These are phyloP conservation scores for Nerophis lumbriciformis DNA, from an alignment of 2,113 vertebrate species.

Conservation along the genomic window DNA sequence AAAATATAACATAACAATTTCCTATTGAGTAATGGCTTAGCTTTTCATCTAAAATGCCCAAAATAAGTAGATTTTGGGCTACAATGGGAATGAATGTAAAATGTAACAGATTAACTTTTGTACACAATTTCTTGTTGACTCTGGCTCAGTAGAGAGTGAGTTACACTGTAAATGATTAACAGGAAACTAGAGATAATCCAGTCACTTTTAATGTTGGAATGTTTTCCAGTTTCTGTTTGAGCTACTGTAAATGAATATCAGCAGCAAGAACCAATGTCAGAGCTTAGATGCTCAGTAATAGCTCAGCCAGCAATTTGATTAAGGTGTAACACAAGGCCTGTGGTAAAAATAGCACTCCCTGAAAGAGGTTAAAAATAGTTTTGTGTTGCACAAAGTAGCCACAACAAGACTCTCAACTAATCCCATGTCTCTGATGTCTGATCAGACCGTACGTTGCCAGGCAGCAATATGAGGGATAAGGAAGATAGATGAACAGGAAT, in stretches of 20 bases:
- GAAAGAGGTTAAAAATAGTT: conserved; percentile 1
- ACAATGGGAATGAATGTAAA: conserved; percentile 13
- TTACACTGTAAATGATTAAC: not conserved
- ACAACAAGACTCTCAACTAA: conserved; percentile 19
- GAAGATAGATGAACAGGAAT: conserved; percentile 10
- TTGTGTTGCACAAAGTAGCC: not conserved
- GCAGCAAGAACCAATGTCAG: not conserved
- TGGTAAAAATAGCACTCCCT: not conserved
- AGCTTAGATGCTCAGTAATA: conserved; percentile 17
- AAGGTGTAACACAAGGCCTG: not conserved
- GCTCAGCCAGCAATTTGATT: conserved; percentile 14
- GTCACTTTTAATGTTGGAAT: not conserved
- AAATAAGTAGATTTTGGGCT: conserved; percentile 32
- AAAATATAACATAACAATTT: no score
- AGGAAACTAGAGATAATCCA: not conserved
- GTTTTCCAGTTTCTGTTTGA: not conserved
- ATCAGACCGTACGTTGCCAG: conserved; percentile 2
- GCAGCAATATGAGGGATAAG: conserved; percentile 16
- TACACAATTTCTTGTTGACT: conserved; percentile 29
- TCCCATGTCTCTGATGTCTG: conserved; percentile 11
- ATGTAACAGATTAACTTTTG: not conserved
- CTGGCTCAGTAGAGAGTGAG: not conserved
- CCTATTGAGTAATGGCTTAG: not conserved
- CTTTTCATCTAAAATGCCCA: conserved; percentile 18
- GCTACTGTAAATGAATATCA: not conserved